Conservation (phyloP, 1,140 invertebrate genomes). For the Drosophila aff. region DNA sequence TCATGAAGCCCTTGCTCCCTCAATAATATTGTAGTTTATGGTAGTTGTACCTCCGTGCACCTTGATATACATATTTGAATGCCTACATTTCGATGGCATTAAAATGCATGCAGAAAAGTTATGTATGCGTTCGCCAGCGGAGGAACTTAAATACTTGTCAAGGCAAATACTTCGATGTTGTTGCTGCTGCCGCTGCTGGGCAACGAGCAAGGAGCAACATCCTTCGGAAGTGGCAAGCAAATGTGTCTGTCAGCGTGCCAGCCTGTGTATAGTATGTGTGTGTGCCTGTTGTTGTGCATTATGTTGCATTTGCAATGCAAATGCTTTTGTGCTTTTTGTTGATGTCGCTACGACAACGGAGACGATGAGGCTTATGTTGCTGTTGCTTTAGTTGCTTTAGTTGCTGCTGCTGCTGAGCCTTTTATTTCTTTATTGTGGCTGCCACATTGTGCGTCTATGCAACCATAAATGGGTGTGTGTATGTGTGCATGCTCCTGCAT, state of each 20-base stretch:
- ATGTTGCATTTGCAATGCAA: constrained; percentile 82
- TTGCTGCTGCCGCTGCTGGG: constrained; percentile 41
- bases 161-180: constrained; percentile 62
- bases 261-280: constrained; percentile 22
- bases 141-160: constrained; percentile 75
- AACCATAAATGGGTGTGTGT: constrained; percentile 9
- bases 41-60: constrained; percentile 5
- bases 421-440: constrained; percentile 79
- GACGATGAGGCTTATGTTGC: constrained; percentile 66
- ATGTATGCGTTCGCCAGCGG: constrained; percentile 39
- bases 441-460: constrained; percentile 55
- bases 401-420: constrained; percentile 42
- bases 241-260: constrained; percentile 55
- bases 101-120: constrained; percentile 57
- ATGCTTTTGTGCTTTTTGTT: constrained; percentile 80
- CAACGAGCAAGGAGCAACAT: constrained; percentile 56
- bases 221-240: constrained; percentile 73
- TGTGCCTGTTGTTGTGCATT: constrained; percentile 65
- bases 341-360: constrained; percentile 59
- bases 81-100: constrained; percentile 50
- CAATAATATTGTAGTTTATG: constrained; percentile 33
- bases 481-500: constrained; percentile 33
- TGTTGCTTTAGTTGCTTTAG: constrained; percentile 22
- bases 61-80: constrained; percentile 33
- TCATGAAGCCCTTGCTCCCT: constrained; percentile 5